Base-by-base conservation (phyloP, 2,797 vertebrate genomes). In the Phyllotis vaccarum region DNA sequence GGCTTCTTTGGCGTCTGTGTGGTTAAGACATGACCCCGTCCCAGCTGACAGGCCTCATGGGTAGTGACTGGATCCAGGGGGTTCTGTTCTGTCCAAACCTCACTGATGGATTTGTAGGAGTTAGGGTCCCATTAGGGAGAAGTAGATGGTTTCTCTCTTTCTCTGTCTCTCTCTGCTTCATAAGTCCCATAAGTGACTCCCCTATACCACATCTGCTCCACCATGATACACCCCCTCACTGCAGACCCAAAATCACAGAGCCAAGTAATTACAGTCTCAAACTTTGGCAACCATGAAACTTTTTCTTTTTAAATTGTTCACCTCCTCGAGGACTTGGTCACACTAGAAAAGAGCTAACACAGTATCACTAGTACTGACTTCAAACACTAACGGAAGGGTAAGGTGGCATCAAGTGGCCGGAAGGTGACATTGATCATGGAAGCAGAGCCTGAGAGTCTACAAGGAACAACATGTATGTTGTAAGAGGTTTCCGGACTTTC, bases 391-490 rank as follows among this genome's bases (percentile, higher is more conserved):
- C n/a, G 21, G 40, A 82, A 40, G 5, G 34, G 19, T 13, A 46
- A 21, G 12, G 72, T 82, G 56, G 5, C 56, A 6, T 9, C 12
- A 24, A 27, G 31, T 9, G 12, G 56, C 43, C 24, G 9, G 52
- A 34, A 74, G 86, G 54, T 90, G n/a, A 29, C 2, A 27, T 11
- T 43, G 72, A 46, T 12, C 2, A 12, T 78, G 52, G 83, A 58
- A 72, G 24, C 29, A 27, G 79, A 11, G 6, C 16, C 0, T 4
- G 14, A 16, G 2, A 46, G 21, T 76, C 37, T 40, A 2, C 3
- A 5, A 22, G 46, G 10, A 3, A 3, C 29, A 6, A 43, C 52
- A 8, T n/a, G 11, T 0, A 0, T 5, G 37, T n/a, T n/a, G n/a
- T n/a, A n/a, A n/a, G n/a, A n/a, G n/a, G n/a, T n/a, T n/a, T n/a